phyloP scores from a whole-genome alignment of 2,113 vertebrate species.

The Passer domesticus region DNA sequence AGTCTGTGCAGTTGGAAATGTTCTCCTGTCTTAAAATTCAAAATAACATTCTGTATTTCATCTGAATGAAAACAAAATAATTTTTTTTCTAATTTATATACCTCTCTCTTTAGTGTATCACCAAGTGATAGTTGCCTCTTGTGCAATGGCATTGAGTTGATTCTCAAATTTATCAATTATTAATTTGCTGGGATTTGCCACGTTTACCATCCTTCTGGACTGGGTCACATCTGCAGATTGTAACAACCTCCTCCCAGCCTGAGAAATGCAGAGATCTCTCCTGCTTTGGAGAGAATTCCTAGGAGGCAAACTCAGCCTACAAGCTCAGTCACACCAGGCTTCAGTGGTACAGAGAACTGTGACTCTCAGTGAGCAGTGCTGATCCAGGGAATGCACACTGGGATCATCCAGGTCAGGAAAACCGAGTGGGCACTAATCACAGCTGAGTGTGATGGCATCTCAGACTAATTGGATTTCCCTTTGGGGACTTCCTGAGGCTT shows the following conservation, averaged over 20 bases:
- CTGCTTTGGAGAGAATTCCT: background rate
- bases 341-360: background rate
- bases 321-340: background rate
- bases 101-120: background rate
- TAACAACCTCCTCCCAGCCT: background rate
- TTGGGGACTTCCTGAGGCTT: background rate
- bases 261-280: background rate
- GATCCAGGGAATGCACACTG: background rate
- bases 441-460: background rate
- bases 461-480: constrained; percentile 1
- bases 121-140: background rate
- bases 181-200: background rate
- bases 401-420: background rate
- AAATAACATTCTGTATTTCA: background rate
- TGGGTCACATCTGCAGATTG: background rate
- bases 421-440: background rate
- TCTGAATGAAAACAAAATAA: background rate
- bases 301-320: background rate
- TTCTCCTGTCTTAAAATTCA: background rate
- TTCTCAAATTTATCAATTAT: background rate
- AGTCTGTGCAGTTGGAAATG: background rate
- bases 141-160: background rate
- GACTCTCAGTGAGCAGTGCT: background rate
- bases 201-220: background rate
- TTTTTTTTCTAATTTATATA: background rate